A percentile compares a stretch with the other conserved stretches of the same genome.
These are phyloP conservation scores for Pararge aegeria DNA, from an alignment of 1,140 invertebrate genomes.

Conservation along the genomic window DNA sequence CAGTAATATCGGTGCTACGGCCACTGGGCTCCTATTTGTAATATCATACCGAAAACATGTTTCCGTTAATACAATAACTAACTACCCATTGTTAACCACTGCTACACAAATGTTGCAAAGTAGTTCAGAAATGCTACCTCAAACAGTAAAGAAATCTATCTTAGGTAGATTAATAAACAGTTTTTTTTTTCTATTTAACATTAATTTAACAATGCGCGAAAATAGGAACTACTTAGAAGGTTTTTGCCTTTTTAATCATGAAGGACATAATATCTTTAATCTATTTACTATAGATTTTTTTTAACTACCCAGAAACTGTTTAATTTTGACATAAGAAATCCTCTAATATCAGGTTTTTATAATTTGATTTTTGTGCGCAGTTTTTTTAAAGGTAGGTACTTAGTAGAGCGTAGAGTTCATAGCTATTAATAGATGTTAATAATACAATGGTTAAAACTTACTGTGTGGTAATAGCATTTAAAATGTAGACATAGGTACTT, in stretches of 20 bases:
- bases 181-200: background rate
- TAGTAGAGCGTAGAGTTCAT: background rate
- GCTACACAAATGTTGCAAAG: background rate
- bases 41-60: no score
- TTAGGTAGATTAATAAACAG: background rate
- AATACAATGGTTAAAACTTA: background rate
- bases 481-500: no score
- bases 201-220: conserved; percentile 19
- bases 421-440: background rate
- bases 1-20: no score
- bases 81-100: no score
- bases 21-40: no score
- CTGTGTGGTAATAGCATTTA: no score
- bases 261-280: background rate
- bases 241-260: conserved; percentile 3
- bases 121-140: background rate
- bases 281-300: background rate
- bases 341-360: background rate
- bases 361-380: background rate
- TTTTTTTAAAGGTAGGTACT: background rate
- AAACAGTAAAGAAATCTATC: background rate
- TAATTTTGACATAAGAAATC: background rate
- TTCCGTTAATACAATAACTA: no score
- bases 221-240: conserved; percentile 32
- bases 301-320: background rate